Percentiles rank a stretch among this genome's conserved stretches.
phyloP scores from a whole-genome alignment of 2,888 invertebrate genomes.

The Azorinus chamasolen region DNA sequence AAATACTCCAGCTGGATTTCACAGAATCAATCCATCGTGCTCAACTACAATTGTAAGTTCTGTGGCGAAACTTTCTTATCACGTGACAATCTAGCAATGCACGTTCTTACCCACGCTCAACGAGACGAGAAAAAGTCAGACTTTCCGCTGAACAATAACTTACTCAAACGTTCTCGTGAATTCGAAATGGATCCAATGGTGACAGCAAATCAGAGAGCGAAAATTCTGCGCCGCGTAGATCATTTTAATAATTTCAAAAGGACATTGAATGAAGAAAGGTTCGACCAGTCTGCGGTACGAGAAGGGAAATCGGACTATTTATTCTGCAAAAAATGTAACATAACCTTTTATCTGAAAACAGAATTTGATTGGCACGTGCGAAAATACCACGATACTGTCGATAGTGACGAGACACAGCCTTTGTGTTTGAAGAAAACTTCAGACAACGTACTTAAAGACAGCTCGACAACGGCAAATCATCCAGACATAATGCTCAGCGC shows the following conservation, averaged over 20 bases:
- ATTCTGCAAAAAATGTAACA: conserved; percentile 42
- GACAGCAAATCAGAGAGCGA: not conserved
- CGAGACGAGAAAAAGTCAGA: conserved; percentile 4
- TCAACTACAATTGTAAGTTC: conserved; percentile 72
- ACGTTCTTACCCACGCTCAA: conserved; percentile 80
- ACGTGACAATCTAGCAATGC: conserved; percentile 83
- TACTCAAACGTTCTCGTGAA: conserved; percentile 18
- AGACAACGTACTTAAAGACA: conserved; percentile 9
- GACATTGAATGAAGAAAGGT: too few relatives aligned
- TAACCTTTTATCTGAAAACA: conserved; percentile 41
- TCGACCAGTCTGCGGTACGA: too few relatives aligned
- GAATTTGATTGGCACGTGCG: conserved; percentile 51
- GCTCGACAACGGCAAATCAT: not conserved
- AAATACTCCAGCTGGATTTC: conserved; percentile 4
- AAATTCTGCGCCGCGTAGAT: conserved; percentile 2
- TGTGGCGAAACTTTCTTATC: conserved; percentile 77
- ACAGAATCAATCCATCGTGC: not conserved
- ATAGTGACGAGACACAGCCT: conserved; percentile 18
- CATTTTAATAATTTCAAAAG: not conserved
- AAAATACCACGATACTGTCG: conserved; percentile 20
- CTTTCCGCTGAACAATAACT: not conserved
- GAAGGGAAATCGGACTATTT: conserved; percentile 1
- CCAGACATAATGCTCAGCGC: not conserved
- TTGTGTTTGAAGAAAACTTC: conserved; percentile 37
- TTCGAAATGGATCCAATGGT: not conserved